Evolutionary conservation across 2,797 vertebrate species (phyloP).

Genomic region (Morelia viridis): DNA sequence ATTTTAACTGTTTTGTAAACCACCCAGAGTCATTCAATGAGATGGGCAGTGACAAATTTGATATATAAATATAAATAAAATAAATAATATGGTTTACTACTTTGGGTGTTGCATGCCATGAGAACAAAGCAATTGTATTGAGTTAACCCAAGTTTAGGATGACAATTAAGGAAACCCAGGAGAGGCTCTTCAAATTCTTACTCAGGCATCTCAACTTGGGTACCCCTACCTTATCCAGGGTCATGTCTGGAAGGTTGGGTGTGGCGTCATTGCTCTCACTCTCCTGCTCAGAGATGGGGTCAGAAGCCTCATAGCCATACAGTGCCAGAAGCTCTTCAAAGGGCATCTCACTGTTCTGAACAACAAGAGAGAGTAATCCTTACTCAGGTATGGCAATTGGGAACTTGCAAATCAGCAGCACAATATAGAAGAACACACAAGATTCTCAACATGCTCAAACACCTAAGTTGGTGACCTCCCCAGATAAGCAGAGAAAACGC

Average conservation of each 20-base stretch:
- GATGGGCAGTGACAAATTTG: no score
- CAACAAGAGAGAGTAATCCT: slow-evolving; percentile 43
- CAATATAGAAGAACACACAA: background rate
- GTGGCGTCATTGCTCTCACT: slow-evolving; percentile 79
- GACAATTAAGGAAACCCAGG: background rate
- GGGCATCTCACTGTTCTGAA: slow-evolving; percentile 88
- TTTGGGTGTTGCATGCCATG: background rate
- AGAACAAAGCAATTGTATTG: background rate
- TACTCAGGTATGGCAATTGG: background rate
- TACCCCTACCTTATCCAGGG: slow-evolving; percentile 85
- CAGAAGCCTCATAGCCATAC: slow-evolving; percentile 88
- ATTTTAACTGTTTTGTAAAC: no score
- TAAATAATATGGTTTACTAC: background rate
- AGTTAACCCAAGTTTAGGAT: background rate
- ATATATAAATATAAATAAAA: no score
- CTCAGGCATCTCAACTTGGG: background rate
- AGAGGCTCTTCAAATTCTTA: background rate
- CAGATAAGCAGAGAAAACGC: background rate
- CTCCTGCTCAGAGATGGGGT: slow-evolving; percentile 80
- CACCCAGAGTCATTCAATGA: no score
- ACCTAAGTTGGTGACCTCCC: no score
- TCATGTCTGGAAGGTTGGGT: slow-evolving; percentile 83
- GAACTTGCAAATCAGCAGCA: no score
- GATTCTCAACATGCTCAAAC: background rate
- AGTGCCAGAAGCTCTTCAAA: slow-evolving; percentile 91